Percentiles rank a stretch among this genome's conserved stretches.
Conservation (phyloP, 2,113 vertebrate species). For the Ascaphus truei region DNA sequence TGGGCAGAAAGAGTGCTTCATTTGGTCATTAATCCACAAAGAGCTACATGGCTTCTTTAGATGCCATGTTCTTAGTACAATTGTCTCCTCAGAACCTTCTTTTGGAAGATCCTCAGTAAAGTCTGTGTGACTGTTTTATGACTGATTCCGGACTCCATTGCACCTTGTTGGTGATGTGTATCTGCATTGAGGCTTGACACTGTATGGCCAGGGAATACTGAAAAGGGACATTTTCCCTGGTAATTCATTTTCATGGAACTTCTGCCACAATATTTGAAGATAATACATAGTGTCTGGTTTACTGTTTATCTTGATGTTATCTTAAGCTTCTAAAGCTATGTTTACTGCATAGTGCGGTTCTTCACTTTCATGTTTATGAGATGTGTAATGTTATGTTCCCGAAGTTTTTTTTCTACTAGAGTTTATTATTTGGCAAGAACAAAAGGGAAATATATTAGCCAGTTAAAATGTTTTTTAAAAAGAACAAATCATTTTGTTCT, state of each 20-base stretch:
- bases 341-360: background rate
- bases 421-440: background rate
- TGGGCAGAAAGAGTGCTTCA: no score
- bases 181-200: no score
- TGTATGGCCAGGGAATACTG: no score
- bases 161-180: no score
- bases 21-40: no score
- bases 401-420: background rate
- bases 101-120: no score
- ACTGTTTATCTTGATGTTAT: background rate
- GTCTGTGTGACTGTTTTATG: no score
- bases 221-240: no score
- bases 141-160: no score
- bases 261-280: background rate
- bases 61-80: no score
- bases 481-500: background rate
- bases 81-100: no score
- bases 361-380: background rate
- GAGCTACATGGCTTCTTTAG: no score
- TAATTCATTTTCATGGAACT: background rate
- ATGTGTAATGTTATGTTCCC: background rate
- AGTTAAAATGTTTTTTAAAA: background rate
- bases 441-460: background rate
- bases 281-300: background rate
- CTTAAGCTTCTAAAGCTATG: background rate